Base-by-base conservation (phyloP, 2,797 vertebrate genomes). In the Phrynocephalus vlangalii region DNA sequence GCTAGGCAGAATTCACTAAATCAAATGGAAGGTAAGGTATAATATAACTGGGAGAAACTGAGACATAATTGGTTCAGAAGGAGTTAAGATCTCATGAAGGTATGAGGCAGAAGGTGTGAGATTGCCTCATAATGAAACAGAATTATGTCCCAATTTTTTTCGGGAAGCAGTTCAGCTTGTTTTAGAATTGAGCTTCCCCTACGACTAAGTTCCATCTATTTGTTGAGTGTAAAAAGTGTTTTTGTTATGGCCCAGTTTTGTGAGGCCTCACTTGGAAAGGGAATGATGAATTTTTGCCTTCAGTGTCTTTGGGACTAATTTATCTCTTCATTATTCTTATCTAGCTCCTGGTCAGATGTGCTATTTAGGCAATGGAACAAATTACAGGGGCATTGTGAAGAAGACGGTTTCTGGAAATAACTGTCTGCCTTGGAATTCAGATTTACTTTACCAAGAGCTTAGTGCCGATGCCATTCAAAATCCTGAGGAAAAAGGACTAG, bases 381-480 rank as follows among this genome's bases (percentile, higher is more conserved):
- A 91, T 10, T 99, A 99, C 96, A 95, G 98, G 2, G 98, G 98
- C 0, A 90, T 96, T 0, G 97, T 90, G 86, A 95, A 95, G 82
- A 96, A 84, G 0, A 95, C 98, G 0, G 10, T 88, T 89, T 98
- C 98, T 0, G 98, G 98, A 16, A 93, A 97, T 72, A 92, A 52
- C 90, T 99, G 99, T 92, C 93, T 99, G 93, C 94, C 96, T 1
- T 99, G 98, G 98, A 96, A 98, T 95, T 99, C 98, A 0, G 97
- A 98, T 88, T 95, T 99, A 93, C 96, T 99, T 75, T 96, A 97
- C 76, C 83, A 97, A 56, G 98, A 98, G 94, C 94, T 98, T 72
- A 97, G 97, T 0, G 93, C 97, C 2, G 94, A 97, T 91, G 97
- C 92, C 0, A 91, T 97, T 91, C 93, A 33, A 0, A 87, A 95